phyloP scores from a whole-genome alignment of 1,140 invertebrate species.

The Scaptomyza montana region DNA sequence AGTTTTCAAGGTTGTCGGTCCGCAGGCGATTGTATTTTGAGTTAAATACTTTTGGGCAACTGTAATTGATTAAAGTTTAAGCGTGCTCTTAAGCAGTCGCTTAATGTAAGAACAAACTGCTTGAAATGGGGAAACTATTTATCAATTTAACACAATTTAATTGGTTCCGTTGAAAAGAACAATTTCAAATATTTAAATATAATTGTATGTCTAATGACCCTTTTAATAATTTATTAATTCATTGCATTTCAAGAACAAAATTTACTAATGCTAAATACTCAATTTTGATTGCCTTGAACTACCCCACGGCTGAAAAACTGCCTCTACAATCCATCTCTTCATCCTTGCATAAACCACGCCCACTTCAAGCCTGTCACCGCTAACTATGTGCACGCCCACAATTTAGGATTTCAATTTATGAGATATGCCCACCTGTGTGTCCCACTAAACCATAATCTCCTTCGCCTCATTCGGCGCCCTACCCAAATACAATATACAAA shows the following conservation, averaged over 20 bases:
- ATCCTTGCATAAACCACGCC: neutral
- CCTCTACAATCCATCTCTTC: slow-evolving; percentile 4
- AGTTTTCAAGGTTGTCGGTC: slow-evolving; percentile 58
- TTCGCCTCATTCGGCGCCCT: slow-evolving; percentile 25
- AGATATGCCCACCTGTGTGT: slow-evolving; percentile 46
- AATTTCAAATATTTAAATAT: no score
- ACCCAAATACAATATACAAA: slow-evolving; percentile 19
- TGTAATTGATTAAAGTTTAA: neutral
- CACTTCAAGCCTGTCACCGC: neutral
- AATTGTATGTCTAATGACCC: neutral
- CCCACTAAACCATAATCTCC: slow-evolving; percentile 34
- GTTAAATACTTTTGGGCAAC: neutral
- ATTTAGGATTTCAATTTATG: slow-evolving; percentile 41
- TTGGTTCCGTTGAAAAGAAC: no score
- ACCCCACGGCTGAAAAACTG: neutral
- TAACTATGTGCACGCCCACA: slow-evolving; percentile 44
- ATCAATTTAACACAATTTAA: no score
- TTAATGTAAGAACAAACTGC: no score
- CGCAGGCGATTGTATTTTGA: no score
- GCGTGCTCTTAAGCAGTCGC: no score
- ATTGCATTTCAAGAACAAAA: no score
- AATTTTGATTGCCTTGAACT: no score
- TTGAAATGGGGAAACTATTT: no score
- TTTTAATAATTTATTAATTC: no score
- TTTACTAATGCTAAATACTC: no score